Base-by-base conservation (phyloP, 2,888 invertebrate genomes). In the Rotaria magnacalcarata region DNA sequence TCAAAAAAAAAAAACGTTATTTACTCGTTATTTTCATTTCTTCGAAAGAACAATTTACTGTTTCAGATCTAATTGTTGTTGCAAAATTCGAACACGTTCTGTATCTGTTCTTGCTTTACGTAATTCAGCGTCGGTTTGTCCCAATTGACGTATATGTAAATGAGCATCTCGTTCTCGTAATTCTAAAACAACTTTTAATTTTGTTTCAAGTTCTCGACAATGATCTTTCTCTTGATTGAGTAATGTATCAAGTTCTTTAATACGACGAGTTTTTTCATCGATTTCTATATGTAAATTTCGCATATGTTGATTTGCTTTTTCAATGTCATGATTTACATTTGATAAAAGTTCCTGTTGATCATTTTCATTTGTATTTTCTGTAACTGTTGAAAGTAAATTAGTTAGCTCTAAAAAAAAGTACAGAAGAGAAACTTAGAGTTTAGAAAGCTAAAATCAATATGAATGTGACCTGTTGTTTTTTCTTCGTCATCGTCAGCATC, bases 81-180 rank as follows among this genome's bases (percentile, higher is more conserved):
- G 80, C n/a, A 80, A 47, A 47, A 80, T 80, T 24, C 80, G 43
- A 14, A 80, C 80, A 80, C 80, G 80, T n/a, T 80, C 80, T 16
- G 47, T 47, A 80, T 80, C 80, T 14, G 43, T 80, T 47, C 80
- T 43, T 47, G 80, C 80, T 80, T 80, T 80, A n/a, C 80, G 43
- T 80, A 80, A 80, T 80, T 80, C 80, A 21, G 80, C 80, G 47
- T 80, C 80, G 8, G 80, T 80, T 47, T 80, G 80, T n/a, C 80
- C 80, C n/a, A 80, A n/a, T 80, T 80, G 80, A 14, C 80, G 19
- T 14, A 80, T 80, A 47, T 80, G 80, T 80, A 80, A 47, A 80
- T 80, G 80, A 80, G 80, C 80, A 80, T 80, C 80, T 19, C 80
- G 80, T 47, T 80, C 80, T 11, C 80, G 43, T 80, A 80, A 47